Evolutionary conservation across 2,888 invertebrate species (phyloP).

Genomic region (Plebejus melissa): DNA sequence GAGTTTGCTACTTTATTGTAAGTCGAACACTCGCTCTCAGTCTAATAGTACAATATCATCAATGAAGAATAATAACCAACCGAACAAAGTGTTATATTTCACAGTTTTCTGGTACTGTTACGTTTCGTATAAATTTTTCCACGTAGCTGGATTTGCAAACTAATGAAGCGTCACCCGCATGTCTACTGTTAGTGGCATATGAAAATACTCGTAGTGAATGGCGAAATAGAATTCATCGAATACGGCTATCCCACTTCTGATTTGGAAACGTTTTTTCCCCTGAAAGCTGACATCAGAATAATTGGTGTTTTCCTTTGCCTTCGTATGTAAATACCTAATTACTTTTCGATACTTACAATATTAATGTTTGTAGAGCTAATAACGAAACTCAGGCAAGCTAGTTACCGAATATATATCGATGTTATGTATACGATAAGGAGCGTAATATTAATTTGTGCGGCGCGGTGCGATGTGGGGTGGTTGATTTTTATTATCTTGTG

Average conservation of each 20-base stretch:
- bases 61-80: background rate
- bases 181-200: background rate
- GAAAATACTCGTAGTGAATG: background rate
- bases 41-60: too few relatives aligned
- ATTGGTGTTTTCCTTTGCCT: background rate
- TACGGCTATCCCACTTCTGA: background rate
- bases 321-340: background rate
- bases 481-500: conserved; percentile 73
- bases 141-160: conserved; percentile 1
- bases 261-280: background rate
- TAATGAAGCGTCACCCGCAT: conserved; percentile 19
- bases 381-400: background rate
- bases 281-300: background rate
- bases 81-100: background rate
- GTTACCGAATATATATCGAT: background rate
- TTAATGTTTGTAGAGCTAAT: background rate
- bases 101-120: background rate
- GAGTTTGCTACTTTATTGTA: too few relatives aligned
- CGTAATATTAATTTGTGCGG: conserved; percentile 34
- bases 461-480: conserved; percentile 54
- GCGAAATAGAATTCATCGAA: background rate
- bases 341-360: background rate
- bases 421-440: conserved; percentile 6
- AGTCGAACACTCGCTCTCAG: too few relatives aligned
- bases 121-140: background rate